Conservation (phyloP, 2,113 vertebrate genomes). For the Chrysochloris asiatica region DNA sequence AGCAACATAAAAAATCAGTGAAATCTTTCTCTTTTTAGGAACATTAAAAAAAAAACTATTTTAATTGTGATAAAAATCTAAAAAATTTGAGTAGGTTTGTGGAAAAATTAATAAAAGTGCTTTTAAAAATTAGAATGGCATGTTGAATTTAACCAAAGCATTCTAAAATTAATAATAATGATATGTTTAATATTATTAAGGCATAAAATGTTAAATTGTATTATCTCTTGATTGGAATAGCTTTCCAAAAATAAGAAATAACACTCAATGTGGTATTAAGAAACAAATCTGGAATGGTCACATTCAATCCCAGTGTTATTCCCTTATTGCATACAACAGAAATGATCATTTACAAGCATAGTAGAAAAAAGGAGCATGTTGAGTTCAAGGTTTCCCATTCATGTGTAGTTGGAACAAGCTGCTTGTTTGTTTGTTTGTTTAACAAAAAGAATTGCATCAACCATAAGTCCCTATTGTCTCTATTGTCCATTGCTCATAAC, state of each 20-base stretch:
- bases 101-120: background rate
- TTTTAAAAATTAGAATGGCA: background rate
- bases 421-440: background rate
- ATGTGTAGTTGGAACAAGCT: background rate
- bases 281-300: background rate
- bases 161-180: constrained; percentile 7
- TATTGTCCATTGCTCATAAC: background rate
- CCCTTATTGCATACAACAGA: background rate
- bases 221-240: background rate
- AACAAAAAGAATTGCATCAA: background rate
- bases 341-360: background rate
- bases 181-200: background rate
- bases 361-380: background rate
- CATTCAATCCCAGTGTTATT: background rate
- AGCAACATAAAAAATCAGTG: background rate
- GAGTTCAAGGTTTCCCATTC: background rate
- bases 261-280: background rate
- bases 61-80: background rate
- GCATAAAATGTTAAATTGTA: constrained; percentile 14
- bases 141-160: background rate
- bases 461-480: background rate
- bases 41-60: background rate
- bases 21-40: constrained; percentile 12
- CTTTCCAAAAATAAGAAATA: constrained; percentile 19
- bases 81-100: background rate